A percentile compares a stretch with the other conserved stretches of the same genome.
Evolutionary conservation across 2,797 vertebrate genomes (phyloP).

Genomic region (Sebastes matsubarae): DNA sequence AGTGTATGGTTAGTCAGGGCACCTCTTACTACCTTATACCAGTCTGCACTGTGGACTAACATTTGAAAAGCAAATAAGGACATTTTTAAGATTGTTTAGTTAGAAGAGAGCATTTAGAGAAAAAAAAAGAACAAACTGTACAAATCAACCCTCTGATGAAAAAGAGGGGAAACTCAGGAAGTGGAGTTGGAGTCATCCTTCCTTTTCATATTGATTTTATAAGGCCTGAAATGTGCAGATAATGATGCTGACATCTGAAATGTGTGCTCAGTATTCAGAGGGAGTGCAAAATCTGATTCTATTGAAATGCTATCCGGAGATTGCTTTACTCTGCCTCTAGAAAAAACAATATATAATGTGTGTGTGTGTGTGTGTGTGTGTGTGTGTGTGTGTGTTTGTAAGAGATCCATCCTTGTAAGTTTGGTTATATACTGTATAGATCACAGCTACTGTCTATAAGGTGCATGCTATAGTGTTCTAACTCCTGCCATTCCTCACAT

Average conservation of each 20-base stretch:
- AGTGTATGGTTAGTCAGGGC: not conserved
- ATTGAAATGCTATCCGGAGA: conserved; percentile 42
- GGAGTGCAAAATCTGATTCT: conserved; percentile 18
- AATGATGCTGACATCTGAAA: conserved; percentile 22
- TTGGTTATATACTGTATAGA: not conserved
- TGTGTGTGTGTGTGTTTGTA: not conserved
- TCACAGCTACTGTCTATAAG: not conserved
- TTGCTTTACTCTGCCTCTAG: conserved; percentile 7
- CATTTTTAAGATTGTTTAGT: not conserved
- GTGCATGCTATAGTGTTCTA: not conserved
- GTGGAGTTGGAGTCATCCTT: not conserved
- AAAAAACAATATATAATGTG: not conserved
- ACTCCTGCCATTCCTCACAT: not conserved
- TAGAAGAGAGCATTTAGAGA: not conserved
- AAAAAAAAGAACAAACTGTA: conserved; percentile 5
- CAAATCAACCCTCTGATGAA: not conserved
- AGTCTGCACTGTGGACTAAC: not conserved
- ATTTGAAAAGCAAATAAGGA: not conserved
- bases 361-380: not conserved
- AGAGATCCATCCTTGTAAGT: not conserved
- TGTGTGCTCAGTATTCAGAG: conserved; percentile 18
- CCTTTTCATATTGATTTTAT: not conserved
- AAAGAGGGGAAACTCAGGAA: not conserved
- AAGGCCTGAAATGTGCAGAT: not conserved
- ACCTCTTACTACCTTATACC: not conserved